Evolutionary conservation across 2,888 invertebrate species (phyloP), one percentile per base, ranked within the genome.

Genomic region (Antitype chi): DNA sequence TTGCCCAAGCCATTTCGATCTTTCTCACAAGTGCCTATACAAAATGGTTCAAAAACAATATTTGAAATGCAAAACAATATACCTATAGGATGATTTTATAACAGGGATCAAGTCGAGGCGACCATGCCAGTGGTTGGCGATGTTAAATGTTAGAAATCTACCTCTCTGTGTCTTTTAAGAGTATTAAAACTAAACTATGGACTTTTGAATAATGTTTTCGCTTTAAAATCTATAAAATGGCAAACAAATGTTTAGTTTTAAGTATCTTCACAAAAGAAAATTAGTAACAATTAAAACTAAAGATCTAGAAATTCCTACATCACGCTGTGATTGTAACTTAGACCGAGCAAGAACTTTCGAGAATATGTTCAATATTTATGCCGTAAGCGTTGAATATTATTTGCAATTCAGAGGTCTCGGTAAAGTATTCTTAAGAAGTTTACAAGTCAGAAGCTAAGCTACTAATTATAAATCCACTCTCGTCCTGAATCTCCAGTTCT

Each of bases 401-500:
- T 80, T 72, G 67, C 49, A 62, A 72, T 76, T 78, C 74, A 59
- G 67, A 74, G 59, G 68, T 70, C 25, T 60, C 59, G 13, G 70
- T 60, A 71, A 76, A 77, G 70, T 69, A 76, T 70, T 70, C 66
- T 71, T 70, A 71, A 71, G 70, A 78, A 82, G 47, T 78, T 82
- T 55, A 79, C 52, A 76, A 76, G 66, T 76, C 59, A 64, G 23
- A 60, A 63, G 72, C 72, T 64, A 78, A 74, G 73, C 74, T 60
- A 74, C 67, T 82, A 74, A 79, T 85, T 82, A 82, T 72, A 74
- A 85, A 79, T 85, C 69, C 59, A 67, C 71, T 60, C 76, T 76
- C 78, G 74, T 71, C 66, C 43, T 66, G 59, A 76, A 74, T 71
- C 69, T 59, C 64, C 68, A 70, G 72, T 74, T 47, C 38, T 23